Evolutionary conservation across 2,797 vertebrate genomes (phyloP).

Genomic region (Rhinichthys osculus): DNA sequence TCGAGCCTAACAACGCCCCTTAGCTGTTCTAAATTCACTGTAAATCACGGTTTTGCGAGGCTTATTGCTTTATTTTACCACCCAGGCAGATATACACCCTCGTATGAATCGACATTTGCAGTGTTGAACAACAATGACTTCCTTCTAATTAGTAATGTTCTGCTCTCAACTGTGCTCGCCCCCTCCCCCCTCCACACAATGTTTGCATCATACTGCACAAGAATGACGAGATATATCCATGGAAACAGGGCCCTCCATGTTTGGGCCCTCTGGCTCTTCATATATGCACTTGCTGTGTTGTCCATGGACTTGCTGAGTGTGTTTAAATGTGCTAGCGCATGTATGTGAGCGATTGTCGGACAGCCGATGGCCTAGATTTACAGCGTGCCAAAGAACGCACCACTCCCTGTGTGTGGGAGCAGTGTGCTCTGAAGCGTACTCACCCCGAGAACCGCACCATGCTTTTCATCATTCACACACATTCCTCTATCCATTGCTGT

Average conservation of each 20-base stretch:
- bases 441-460: constrained; percentile 20
- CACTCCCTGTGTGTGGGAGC: constrained; percentile 50
- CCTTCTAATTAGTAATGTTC: constrained; percentile 23
- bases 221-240: constrained; percentile 25
- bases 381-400: constrained; percentile 51
- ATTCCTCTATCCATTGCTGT: background rate
- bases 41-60: too few relatives aligned
- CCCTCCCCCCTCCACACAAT: background rate
- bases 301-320: background rate
- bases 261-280: constrained; percentile 16
- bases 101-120: constrained; percentile 7
- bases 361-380: constrained; percentile 56
- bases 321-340: constrained; percentile 31
- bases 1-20: too few relatives aligned
- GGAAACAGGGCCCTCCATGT: background rate
- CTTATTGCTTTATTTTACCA: background rate
- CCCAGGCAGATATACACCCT: background rate
- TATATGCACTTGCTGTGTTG: constrained; percentile 17
- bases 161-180: background rate
- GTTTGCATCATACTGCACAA: constrained; percentile 2
- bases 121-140: background rate
- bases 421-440: constrained; percentile 54
- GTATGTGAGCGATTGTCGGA: constrained; percentile 36
- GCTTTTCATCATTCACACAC: constrained; percentile 45
- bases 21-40: too few relatives aligned